Evolutionary conservation across 1,140 invertebrate species (phyloP), one percentile per base, ranked within the genome.

Genomic region (Drosophila insularis): DNA sequence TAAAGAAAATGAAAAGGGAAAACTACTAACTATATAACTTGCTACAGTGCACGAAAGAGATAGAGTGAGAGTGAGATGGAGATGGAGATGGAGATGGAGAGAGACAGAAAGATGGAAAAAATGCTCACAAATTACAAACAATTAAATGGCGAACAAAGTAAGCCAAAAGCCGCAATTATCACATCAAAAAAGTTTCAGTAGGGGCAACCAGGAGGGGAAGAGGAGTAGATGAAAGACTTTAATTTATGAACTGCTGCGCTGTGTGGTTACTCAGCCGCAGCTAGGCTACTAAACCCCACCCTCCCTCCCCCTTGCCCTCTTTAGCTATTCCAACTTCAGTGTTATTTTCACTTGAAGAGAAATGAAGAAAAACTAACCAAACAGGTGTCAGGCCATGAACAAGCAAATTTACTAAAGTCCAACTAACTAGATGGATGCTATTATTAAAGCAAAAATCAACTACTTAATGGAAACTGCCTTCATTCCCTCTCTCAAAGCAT

Each of bases 141-240:
- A 89, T 89, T 89, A 89, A 89, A 89, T 84, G 85, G 84, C 85
- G 77, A 89, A 89, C 85, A 89, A 84, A 89, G 78, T 89, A 89
- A 89, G 80, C 84, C 84, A 89, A 89, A 76, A 76, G 84, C 77
- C 84, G 84, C 84, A 89, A 89, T 89, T 89, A 89, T 89, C 84
- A 89, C 84, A 89, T 89, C 84, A 89, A 21, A 60, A 39, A 54
- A 19, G 56, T 59, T 40, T 59, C 32, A 39, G 10, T 21, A 63
- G 62, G 31, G 39, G n/a, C 50, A 62, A 32, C 43, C 21, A 32
- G 19, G 19, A 19, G 19, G 2, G 23, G 31, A 54, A 23, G 2
- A 5, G 11, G 46, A 68, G 60, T 55, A 46, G 67, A 19, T 43
- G 58, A 71, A 69, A 73, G 74, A 72, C 82, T 89, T 76, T 89